Percentiles rank a stretch among this genome's conserved stretches.
phyloP scores from a whole-genome alignment of 2,113 vertebrate genomes.

The Upupa epops region DNA sequence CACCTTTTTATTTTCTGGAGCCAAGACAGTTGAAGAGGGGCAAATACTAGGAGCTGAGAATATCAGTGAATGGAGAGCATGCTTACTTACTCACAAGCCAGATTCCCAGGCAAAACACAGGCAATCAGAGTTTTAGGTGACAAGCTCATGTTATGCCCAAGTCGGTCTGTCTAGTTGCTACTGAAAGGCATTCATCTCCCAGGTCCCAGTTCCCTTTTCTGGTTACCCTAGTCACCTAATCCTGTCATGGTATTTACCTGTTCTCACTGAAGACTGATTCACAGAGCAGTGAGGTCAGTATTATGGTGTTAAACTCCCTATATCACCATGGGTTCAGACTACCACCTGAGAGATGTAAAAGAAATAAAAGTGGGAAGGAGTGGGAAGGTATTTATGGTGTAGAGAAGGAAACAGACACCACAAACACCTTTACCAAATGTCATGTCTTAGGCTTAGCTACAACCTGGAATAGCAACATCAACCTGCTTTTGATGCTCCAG shows the following conservation, averaged over 20 bases:
- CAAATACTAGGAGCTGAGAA: neutral
- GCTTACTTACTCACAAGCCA: neutral
- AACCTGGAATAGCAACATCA: neutral
- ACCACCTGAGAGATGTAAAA: neutral
- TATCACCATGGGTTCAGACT: neutral
- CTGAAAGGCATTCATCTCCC: neutral
- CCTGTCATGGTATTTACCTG: neutral
- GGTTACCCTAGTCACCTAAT: neutral
- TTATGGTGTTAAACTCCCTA: neutral
- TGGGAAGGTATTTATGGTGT: neutral
- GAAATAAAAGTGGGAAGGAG: neutral
- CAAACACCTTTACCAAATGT: neutral
- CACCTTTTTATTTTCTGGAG: neutral
- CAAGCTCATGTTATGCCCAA: neutral
- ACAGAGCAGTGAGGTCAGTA: neutral
- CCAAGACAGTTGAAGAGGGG: neutral
- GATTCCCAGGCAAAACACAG: neutral
- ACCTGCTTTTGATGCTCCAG: neutral
- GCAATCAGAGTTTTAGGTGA: neutral
- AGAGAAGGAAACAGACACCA: neutral
- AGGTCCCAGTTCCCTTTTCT: neutral
- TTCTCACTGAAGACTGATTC: neutral
- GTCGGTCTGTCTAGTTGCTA: neutral
- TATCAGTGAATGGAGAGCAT: neutral
- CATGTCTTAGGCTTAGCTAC: neutral